Evolutionary conservation across 2,797 vertebrate species (phyloP), one percentile per base, ranked within the genome.

Genomic region (Arrhamphus sclerolepis): DNA sequence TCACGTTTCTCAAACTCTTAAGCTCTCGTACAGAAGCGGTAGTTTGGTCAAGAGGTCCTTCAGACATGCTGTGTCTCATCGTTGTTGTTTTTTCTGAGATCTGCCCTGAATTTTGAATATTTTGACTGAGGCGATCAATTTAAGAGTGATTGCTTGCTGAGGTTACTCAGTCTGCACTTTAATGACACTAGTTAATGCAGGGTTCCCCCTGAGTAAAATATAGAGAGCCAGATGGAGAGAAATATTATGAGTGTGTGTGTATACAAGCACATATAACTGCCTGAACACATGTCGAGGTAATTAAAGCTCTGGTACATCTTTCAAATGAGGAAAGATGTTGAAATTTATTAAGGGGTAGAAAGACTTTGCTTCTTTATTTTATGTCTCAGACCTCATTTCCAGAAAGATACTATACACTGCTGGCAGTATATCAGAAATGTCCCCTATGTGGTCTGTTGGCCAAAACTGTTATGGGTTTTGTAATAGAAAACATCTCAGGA

Each of bases 311-410:
- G 47, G 39, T 76, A 56, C 62, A 48, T 58, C 58, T 59, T 29
- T 59, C 34, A 56, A 64, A 70, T 69, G 53, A 62, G 61, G 55
- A 42, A 50, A 26, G 2, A 62, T 64, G 42, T 39, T 79, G 26
- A 54, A 78, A 82, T 78, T 66, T 44, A 85, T 84, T 66, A 70
- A 46, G 48, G 58, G 22, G 40, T 43, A 56, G 51, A 80, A 54
- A 64, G 38, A 16, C 40, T 56, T 62, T 28, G 21, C 77, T 43
- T 66, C 47, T 58, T 34, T 11, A 38, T n/a, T 78, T 68, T 55
- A 48, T 29, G 20, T 14, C 55, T 67, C 31, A 7, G 54, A 47
- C 53, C 38, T 54, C 19, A 47, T 58, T 46, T 56, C 60, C 22
- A 64, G 66, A 22, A 54, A 48, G 44, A 57, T 66, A 21, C 39